A percentile compares a stretch with the other conserved stretches of the same genome.
Evolutionary conservation across 1,140 invertebrate genomes (phyloP).

Genomic region (Drosophila erecta): DNA sequence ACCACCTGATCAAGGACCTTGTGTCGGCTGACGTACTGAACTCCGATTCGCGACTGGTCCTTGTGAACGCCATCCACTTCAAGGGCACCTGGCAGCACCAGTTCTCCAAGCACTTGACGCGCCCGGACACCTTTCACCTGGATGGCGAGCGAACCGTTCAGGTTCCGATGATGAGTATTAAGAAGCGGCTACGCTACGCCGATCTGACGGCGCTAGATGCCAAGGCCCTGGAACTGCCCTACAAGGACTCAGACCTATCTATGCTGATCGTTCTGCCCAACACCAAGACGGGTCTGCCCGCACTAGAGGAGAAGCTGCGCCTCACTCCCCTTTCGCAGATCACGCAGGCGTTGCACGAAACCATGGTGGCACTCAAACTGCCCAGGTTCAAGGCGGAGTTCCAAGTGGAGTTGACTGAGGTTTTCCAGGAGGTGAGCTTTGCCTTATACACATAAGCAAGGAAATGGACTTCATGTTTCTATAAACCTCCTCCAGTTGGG

Average conservation of each 20-base stretch:
- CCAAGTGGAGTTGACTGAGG: slow-evolving; percentile 85
- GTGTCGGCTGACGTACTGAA: slow-evolving; percentile 77
- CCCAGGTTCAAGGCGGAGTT: slow-evolving; percentile 88
- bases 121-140: slow-evolving; percentile 56
- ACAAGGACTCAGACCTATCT: slow-evolving; percentile 85
- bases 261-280: slow-evolving; percentile 87
- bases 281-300: slow-evolving; percentile 84
- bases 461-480: neutral
- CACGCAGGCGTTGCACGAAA: slow-evolving; percentile 56
- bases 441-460: neutral
- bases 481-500: slow-evolving; percentile 85
- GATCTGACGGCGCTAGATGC: slow-evolving; percentile 63
- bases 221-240: slow-evolving; percentile 66
- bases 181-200: slow-evolving; percentile 64
- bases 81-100: slow-evolving; percentile 74
- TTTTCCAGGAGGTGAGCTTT: slow-evolving; percentile 85
- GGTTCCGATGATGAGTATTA: slow-evolving; percentile 86
- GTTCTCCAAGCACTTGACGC: slow-evolving; percentile 55
- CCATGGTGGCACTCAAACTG: slow-evolving; percentile 85
- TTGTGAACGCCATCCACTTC: slow-evolving; percentile 89
- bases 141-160: slow-evolving; percentile 53
- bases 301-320: slow-evolving; percentile 85
- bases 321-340: slow-evolving; percentile 70
- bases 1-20: slow-evolving; percentile 87
- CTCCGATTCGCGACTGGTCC: slow-evolving; percentile 84